These are phyloP conservation scores for Gymnoscelis rufifasciata DNA, from an alignment of 2,888 invertebrate genomes.

Conservation along the genomic window DNA sequence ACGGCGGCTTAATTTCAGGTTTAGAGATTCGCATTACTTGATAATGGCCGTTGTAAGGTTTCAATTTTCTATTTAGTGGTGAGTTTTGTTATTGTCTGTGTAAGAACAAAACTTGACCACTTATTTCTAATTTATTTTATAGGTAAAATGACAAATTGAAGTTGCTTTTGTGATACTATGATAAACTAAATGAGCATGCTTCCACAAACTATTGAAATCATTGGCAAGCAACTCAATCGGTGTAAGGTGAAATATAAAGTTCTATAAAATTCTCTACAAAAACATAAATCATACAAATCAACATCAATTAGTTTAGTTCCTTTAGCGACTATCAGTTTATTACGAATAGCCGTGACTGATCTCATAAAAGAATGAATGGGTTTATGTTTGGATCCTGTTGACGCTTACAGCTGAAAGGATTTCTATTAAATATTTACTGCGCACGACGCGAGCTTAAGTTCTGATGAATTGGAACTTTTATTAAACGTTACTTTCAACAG, in stretches of 20 bases:
- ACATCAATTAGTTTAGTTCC: no score
- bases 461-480: conserved; percentile 12
- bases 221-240: no score
- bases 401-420: conserved; percentile 3
- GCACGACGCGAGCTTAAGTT: conserved; percentile 11
- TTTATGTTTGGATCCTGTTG: conserved; percentile 7
- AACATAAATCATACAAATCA: no score
- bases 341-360: no score
- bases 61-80: conserved; percentile 21
- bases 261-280: no score
- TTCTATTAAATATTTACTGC: conserved; percentile 25
- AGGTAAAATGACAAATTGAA: no score
- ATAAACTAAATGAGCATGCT: no score
- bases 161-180: no score
- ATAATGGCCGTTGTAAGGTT: conserved; percentile 23
- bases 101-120: neutral
- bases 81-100: conserved; percentile 3
- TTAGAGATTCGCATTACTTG: conserved; percentile 19
- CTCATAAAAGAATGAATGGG: neutral
- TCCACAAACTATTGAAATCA: no score
- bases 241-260: no score
- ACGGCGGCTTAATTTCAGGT: conserved; percentile 31
- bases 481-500: neutral
- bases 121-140: no score
- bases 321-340: no score